These are phyloP conservation scores for Eretmochelys imbricata DNA, from an alignment of 2,113 vertebrate genomes.

Conservation along the genomic window DNA sequence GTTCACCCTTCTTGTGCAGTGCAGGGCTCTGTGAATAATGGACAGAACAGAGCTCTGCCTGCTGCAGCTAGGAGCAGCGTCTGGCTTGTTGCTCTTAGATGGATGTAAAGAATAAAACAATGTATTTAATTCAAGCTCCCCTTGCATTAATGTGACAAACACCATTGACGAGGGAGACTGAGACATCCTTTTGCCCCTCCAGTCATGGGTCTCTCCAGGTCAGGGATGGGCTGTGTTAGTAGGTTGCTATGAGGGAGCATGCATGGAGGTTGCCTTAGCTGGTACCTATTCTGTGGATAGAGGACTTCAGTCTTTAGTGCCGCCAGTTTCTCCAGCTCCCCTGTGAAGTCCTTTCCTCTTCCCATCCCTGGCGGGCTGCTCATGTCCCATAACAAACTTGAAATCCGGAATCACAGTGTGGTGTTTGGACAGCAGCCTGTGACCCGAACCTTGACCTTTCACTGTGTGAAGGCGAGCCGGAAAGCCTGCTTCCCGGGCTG, in stretches of 20 bases:
- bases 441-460: not conserved
- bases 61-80: not conserved
- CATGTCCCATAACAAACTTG: not conserved
- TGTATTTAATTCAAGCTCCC: accelerated
- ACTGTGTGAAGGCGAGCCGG: not conserved
- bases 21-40: not conserved
- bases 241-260: not conserved
- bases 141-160: accelerated
- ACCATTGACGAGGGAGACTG: not conserved
- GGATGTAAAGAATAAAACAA: not conserved
- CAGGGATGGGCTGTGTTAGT: accelerated
- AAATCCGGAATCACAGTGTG: not conserved
- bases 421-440: not conserved
- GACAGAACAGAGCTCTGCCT: not conserved
- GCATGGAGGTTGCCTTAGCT: accelerated
- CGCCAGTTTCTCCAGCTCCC: not conserved
- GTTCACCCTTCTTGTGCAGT: not conserved
- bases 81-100: too few species aligned
- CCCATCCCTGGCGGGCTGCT: not conserved
- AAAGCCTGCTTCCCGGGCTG: not conserved
- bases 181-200: not conserved
- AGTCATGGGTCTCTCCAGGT: not conserved
- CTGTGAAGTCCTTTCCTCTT: not conserved
- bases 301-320: not conserved
- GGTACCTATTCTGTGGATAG: not conserved